A percentile compares a stretch with the other conserved stretches of the same genome.
phyloP scores from a whole-genome alignment of 2,797 vertebrate species.

The Antennarius maculatus region DNA sequence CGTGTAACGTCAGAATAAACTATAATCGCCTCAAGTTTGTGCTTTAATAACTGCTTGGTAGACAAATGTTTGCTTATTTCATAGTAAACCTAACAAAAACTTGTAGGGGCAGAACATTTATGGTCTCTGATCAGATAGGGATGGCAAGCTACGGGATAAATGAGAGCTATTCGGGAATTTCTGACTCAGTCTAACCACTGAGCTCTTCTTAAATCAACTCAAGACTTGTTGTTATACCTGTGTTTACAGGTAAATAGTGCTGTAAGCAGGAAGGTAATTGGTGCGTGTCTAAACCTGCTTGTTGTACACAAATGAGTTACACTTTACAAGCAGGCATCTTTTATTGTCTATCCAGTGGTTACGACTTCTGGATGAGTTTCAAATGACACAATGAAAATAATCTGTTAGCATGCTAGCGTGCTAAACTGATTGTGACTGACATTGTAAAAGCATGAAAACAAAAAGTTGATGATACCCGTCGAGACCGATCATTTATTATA shows the following conservation, averaged over 20 bases:
- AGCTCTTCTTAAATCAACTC: conserved; percentile 24
- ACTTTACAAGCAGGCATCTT: conserved; percentile 35
- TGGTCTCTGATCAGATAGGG: too few species aligned
- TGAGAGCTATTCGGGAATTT: neutral
- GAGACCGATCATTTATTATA: too few species aligned
- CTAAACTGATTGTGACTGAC: neutral
- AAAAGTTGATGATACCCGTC: too few species aligned
- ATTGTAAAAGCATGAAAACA: neutral
- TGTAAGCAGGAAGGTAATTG: conserved; percentile 50
- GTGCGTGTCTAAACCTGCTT: conserved; percentile 49
- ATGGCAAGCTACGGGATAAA: too few species aligned
- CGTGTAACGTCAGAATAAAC: too few species aligned
- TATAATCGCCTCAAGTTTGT: too few species aligned
- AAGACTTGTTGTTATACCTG: conserved; percentile 35
- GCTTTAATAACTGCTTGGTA: too few species aligned
- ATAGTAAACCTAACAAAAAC: too few species aligned
- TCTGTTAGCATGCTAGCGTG: neutral
- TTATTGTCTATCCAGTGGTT: conserved; percentile 27
- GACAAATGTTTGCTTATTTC: too few species aligned
- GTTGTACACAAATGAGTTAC: conserved; percentile 45
- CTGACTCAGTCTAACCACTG: conserved; percentile 7
- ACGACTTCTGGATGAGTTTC: neutral
- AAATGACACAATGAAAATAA: neutral
- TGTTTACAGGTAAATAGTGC: conserved; percentile 57
- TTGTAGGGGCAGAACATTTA: too few species aligned